These are phyloP conservation scores for Oasisia sp. DNA, from an alignment of 2,888 invertebrate genomes.

Conservation along the genomic window DNA sequence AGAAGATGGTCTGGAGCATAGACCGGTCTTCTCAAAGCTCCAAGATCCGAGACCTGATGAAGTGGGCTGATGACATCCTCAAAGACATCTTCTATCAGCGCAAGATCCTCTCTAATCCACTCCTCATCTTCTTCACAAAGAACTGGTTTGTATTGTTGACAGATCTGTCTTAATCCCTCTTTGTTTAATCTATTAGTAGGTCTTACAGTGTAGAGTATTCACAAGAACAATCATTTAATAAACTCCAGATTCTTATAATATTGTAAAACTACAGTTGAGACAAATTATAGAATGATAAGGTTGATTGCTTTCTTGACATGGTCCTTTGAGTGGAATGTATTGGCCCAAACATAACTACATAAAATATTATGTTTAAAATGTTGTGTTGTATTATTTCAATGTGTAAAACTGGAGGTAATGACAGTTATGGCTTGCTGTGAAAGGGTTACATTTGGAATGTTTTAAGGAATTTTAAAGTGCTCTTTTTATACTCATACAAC, in stretches of 20 bases:
- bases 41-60: conserved; percentile 66
- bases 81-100: conserved; percentile 66
- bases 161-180: background rate
- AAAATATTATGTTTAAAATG: background rate
- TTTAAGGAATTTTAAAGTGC: background rate
- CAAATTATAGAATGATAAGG: background rate
- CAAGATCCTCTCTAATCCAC: conserved; percentile 60
- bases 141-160: conserved; percentile 54
- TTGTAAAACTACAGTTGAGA: background rate
- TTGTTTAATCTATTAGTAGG: no score
- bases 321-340: background rate
- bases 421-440: background rate
- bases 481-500: background rate
- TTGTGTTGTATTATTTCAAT: background rate
- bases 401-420: background rate
- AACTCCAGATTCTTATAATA: background rate
- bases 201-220: background rate
- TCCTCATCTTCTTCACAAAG: conserved; percentile 63
- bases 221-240: background rate
- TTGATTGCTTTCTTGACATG: background rate
- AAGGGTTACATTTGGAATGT: background rate
- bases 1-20: conserved; percentile 65
- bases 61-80: conserved; percentile 66
- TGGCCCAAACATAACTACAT: background rate
- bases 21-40: conserved; percentile 65